Conservation (phyloP, 64 coral and sea anemone genomes). For the Dendrophyllia cribrosa region DNA sequence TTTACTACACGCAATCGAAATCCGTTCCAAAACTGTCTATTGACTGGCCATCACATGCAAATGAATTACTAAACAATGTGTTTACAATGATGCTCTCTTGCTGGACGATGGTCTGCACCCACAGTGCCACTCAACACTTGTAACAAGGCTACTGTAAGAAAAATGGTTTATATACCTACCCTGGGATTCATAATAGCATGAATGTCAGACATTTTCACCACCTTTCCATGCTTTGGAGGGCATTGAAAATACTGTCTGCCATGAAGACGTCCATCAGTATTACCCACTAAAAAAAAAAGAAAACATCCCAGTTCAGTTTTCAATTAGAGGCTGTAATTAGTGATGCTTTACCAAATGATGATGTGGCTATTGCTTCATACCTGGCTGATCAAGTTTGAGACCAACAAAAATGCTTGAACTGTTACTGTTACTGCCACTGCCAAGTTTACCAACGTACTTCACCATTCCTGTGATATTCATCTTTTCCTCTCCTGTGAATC, state of each 20-base stretch:
- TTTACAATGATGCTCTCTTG: too few species aligned
- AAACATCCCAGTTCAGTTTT: background rate
- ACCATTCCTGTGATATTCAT: constrained; percentile 90
- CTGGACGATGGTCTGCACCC: too few species aligned
- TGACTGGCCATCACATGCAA: too few species aligned
- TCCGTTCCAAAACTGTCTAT: too few species aligned
- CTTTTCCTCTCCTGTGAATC: constrained; percentile 71
- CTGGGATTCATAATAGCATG: constrained; percentile 91
- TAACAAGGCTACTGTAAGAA: too few species aligned
- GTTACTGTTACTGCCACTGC: constrained; percentile 47
- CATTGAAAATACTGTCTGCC: constrained; percentile 85
- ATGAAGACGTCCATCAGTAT: constrained; percentile 68
- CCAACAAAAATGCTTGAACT: constrained; percentile 85
- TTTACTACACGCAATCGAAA: too few species aligned
- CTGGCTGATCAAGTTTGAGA: constrained; percentile 91
- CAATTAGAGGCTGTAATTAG: too few species aligned
- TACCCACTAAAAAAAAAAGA: constrained; percentile 72
- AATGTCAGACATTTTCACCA: constrained; percentile 87
- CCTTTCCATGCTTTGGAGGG: constrained; percentile 76
- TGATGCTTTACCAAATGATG: background rate
- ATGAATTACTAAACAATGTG: too few species aligned
- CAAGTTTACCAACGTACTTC: constrained; percentile 91
- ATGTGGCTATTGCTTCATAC: constrained; percentile 24
- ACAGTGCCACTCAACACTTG: too few species aligned
- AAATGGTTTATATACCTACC: constrained; percentile 28